Percentiles rank a stretch among this genome's conserved stretches.
phyloP scores from a whole-genome alignment of 2,797 vertebrate species.

The Vespertilio murinus region DNA sequence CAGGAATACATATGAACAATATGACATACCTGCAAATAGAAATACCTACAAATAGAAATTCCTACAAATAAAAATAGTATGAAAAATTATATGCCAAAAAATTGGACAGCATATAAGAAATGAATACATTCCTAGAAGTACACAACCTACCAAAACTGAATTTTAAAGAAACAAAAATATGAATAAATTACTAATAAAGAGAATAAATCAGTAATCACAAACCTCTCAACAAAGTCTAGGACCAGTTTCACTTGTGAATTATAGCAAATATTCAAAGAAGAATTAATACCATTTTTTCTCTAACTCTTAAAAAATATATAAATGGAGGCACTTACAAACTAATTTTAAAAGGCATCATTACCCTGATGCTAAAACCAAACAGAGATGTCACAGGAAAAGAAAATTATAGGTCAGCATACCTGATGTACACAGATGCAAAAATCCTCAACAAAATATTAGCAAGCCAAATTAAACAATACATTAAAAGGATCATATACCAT shows the following conservation, averaged over 20 bases:
- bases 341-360: no score
- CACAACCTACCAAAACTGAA: not conserved
- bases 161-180: not conserved
- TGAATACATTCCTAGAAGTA: not conserved
- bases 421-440: no score
- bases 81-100: not conserved
- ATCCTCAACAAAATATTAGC: no score
- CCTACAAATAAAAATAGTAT: not conserved
- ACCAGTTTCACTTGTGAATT: not conserved
- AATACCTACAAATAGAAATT: not conserved
- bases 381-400: no score
- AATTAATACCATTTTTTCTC: not conserved
- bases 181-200: not conserved
- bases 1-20: not conserved
- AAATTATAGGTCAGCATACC: no score
- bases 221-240: not conserved
- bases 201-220: not conserved
- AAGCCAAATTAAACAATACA: no score
- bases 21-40: not conserved
- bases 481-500: no score
- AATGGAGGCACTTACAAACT: not conserved
- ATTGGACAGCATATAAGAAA: not conserved
- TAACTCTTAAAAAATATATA: not conserved
- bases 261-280: not conserved
- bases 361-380: no score